These are phyloP conservation scores for Quadroppia sp. DNA, from an alignment of 2,888 invertebrate genomes.

Conservation along the genomic window DNA sequence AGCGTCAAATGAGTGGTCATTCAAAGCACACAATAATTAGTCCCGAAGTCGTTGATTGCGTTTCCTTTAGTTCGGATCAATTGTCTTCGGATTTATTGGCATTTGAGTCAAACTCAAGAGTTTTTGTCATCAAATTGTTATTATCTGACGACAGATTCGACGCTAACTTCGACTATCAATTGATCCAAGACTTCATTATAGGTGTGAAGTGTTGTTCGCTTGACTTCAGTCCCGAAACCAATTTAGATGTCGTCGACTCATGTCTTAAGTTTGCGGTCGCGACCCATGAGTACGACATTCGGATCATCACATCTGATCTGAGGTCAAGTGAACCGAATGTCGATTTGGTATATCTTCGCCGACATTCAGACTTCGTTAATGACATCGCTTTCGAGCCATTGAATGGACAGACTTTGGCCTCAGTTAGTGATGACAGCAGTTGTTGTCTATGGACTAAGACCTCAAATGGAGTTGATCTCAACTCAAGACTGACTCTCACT, in stretches of 20 bases:
- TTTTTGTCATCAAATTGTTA: conserved; percentile 19
- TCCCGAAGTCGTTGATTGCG: conserved; percentile 25
- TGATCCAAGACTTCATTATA: conserved; percentile 36
- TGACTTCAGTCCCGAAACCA: conserved; percentile 37
- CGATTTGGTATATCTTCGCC: conserved; percentile 49
- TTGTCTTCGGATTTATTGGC: conserved; percentile 25
- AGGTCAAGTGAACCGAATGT: neutral
- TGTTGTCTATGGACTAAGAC: conserved; percentile 63
- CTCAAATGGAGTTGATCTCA: conserved; percentile 52
- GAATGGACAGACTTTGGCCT: conserved; percentile 63
- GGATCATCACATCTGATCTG: conserved; percentile 20
- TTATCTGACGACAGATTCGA: conserved; percentile 7
- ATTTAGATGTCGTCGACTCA: neutral
- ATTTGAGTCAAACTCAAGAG: conserved; percentile 3
- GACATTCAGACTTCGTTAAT: conserved; percentile 67
- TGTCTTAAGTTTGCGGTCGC: conserved; percentile 37
- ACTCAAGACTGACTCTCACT: conserved; percentile 61
- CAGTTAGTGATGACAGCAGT: conserved; percentile 71
- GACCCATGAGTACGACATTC: conserved; percentile 33
- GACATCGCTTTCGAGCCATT: conserved; percentile 66
- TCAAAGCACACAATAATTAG: neutral
- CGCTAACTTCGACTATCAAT: conserved; percentile 34
- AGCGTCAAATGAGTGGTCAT: neutral
- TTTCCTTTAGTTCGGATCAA: conserved; percentile 32
- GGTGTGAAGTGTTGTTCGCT: conserved; percentile 34